phyloP scores from a whole-genome alignment of 2,797 vertebrate species.

The Pangasius macronema region DNA sequence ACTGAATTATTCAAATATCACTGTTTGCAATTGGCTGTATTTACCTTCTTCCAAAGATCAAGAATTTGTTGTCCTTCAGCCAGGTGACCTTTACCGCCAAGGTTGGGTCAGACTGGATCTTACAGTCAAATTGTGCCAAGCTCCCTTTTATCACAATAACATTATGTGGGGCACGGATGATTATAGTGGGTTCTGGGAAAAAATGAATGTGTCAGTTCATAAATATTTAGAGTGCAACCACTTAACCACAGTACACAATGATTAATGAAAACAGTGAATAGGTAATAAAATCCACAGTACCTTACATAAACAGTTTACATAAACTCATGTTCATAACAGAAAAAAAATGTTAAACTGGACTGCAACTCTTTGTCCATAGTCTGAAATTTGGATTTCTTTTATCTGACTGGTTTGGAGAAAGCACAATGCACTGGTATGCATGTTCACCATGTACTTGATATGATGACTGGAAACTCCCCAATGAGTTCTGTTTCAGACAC shows the following conservation, averaged over 20 bases:
- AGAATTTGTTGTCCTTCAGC: slow-evolving; percentile 83
- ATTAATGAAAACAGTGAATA: neutral
- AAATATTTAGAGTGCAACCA: neutral
- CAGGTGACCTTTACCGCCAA: slow-evolving; percentile 83
- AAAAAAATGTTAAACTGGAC: neutral
- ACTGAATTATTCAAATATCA: slow-evolving; percentile 12
- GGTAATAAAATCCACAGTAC: neutral
- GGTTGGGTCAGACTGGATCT: slow-evolving; percentile 80
- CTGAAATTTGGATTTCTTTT: neutral
- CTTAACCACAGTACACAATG: too few species aligned
- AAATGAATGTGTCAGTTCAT: slow-evolving; percentile 1
- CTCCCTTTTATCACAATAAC: slow-evolving; percentile 82
- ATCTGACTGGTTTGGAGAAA: neutral
- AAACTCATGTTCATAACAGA: neutral
- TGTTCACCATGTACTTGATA: neutral
- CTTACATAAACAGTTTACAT: too few species aligned
- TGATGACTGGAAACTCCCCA: neutral
- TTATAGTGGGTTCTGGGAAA: slow-evolving; percentile 84
- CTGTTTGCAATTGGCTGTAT: neutral
- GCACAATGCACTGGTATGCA: neutral
- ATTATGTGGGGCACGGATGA: slow-evolving; percentile 83
- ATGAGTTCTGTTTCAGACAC: neutral
- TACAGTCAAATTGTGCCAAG: slow-evolving; percentile 85
- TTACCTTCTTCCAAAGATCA: slow-evolving; percentile 86
- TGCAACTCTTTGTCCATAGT: neutral